Evolutionary conservation across 1,140 invertebrate species (phyloP).

Genomic region (Drosophila tristis): DNA sequence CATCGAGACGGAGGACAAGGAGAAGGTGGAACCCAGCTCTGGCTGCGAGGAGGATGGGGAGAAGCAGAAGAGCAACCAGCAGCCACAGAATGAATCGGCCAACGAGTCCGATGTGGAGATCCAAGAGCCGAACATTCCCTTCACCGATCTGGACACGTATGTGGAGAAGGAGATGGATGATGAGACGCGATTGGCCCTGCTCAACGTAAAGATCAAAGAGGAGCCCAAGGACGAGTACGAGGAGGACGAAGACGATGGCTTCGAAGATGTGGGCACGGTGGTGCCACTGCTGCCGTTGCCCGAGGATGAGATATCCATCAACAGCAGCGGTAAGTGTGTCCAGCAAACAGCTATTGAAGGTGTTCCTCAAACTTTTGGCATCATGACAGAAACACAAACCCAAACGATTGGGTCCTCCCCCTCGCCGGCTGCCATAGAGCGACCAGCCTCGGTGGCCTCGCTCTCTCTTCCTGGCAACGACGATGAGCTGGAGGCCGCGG

Average conservation of each 20-base stretch:
- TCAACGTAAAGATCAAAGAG: slow-evolving; percentile 83
- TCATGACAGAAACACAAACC: slow-evolving; percentile 73
- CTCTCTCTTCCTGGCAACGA: slow-evolving; percentile 56
- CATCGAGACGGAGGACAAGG: slow-evolving; percentile 44
- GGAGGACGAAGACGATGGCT: slow-evolving; percentile 85
- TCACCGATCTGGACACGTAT: slow-evolving; percentile 85
- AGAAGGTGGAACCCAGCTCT: slow-evolving; percentile 11
- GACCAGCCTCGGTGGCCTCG: slow-evolving; percentile 71
- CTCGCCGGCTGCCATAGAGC: slow-evolving; percentile 67
- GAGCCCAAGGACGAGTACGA: slow-evolving; percentile 80
- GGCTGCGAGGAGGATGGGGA: slow-evolving; percentile 5
- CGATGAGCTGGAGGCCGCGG: slow-evolving; percentile 87
- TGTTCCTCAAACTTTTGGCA: slow-evolving; percentile 27
- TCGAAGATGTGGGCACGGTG: slow-evolving; percentile 85
- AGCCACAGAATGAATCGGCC: slow-evolving; percentile 69
- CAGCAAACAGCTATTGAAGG: slow-evolving; percentile 4
- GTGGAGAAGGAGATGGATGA: slow-evolving; percentile 83
- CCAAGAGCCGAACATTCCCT: slow-evolving; percentile 83
- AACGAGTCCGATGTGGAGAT: slow-evolving; percentile 83
- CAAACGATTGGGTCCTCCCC: slow-evolving; percentile 76
- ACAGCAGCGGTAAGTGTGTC: slow-evolving; percentile 75
- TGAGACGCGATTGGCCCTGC: slow-evolving; percentile 35
- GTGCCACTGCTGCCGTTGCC: slow-evolving; percentile 62
- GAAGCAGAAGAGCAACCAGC: slow-evolving; percentile 29
- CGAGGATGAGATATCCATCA: slow-evolving; percentile 78